phyloP scores from a whole-genome alignment of 2,113 vertebrate genomes.

The Cochlearius cochlearius region DNA sequence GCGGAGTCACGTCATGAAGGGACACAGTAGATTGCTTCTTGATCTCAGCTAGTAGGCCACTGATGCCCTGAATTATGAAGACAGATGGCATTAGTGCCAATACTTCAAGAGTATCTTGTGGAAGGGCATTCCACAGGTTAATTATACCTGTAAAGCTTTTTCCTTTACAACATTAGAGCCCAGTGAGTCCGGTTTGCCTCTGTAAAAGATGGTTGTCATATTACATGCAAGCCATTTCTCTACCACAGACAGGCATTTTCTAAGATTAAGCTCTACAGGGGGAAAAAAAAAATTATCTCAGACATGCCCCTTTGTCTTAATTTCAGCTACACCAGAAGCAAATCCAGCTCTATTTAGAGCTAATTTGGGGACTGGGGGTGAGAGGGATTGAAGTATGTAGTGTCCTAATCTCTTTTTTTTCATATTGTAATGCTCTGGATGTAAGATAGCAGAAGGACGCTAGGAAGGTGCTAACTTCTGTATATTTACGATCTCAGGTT shows the following conservation, averaged over 20 bases:
- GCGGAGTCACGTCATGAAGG: not conserved
- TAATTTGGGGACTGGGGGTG: not conserved
- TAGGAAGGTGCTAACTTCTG: not conserved
- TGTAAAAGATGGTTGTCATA: not conserved
- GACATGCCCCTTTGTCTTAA: not conserved
- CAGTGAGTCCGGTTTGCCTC: not conserved
- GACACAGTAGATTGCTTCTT: not conserved
- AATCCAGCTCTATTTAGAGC: not conserved
- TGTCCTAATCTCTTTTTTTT: not conserved
- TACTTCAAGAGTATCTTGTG: not conserved
- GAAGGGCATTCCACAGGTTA: conserved; percentile 37
- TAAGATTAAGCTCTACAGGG: not conserved
- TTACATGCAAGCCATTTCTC: not conserved
- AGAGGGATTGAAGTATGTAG: not conserved
- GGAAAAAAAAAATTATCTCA: not conserved
- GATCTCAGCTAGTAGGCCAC: not conserved
- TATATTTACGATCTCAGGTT: conserved; percentile 41
- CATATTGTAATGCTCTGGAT: not conserved
- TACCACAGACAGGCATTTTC: not conserved
- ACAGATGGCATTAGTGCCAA: not conserved
- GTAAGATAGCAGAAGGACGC: not conserved
- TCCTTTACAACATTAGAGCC: not conserved
- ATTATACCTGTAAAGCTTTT: not conserved
- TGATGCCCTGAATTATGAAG: conserved; percentile 5
- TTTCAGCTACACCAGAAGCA: not conserved